Conservation (phyloP, 1,140 invertebrate genomes). For the Acromyrmex echinatior region DNA sequence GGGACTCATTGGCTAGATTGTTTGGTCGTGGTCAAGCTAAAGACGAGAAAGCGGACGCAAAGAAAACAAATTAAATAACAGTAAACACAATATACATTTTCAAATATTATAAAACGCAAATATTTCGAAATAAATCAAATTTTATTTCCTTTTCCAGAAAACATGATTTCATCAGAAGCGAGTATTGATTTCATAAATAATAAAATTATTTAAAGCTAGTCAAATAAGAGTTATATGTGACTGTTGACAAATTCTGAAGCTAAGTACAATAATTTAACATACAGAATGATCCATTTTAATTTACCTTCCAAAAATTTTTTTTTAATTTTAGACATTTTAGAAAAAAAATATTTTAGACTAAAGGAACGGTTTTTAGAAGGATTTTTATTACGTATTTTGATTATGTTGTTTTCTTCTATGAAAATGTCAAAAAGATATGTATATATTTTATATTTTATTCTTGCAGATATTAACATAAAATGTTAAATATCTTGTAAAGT, state of each 20-base stretch:
- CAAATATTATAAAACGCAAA: slow-evolving; percentile 14
- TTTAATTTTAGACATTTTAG: too few species aligned
- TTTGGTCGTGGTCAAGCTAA: slow-evolving; percentile 92
- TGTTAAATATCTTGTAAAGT: too few species aligned
- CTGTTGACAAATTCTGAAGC: slow-evolving; percentile 62
- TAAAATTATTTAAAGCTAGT: slow-evolving; percentile 61
- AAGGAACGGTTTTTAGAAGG: too few species aligned
- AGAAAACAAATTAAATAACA: slow-evolving; percentile 91
- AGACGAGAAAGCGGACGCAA: slow-evolving; percentile 92
- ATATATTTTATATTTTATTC: too few species aligned
- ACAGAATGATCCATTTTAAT: background rate
- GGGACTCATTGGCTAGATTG: slow-evolving; percentile 96
- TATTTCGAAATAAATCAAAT: slow-evolving; percentile 16
- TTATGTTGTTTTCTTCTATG: too few species aligned
- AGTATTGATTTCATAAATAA: slow-evolving; percentile 22
- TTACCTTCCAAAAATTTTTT: too few species aligned
- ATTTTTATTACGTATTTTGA: too few species aligned
- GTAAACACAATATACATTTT: slow-evolving; percentile 12
- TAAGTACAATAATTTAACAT: slow-evolving; percentile 70
- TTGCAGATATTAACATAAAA: too few species aligned
- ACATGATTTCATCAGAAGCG: background rate
- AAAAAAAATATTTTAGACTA: too few species aligned
- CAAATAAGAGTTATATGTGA: slow-evolving; percentile 37
- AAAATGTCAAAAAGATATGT: too few species aligned
- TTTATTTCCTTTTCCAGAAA: slow-evolving; percentile 28